Evolutionary conservation across 1,140 invertebrate genomes (phyloP).

Genomic region (Habropoda laboriosa): DNA sequence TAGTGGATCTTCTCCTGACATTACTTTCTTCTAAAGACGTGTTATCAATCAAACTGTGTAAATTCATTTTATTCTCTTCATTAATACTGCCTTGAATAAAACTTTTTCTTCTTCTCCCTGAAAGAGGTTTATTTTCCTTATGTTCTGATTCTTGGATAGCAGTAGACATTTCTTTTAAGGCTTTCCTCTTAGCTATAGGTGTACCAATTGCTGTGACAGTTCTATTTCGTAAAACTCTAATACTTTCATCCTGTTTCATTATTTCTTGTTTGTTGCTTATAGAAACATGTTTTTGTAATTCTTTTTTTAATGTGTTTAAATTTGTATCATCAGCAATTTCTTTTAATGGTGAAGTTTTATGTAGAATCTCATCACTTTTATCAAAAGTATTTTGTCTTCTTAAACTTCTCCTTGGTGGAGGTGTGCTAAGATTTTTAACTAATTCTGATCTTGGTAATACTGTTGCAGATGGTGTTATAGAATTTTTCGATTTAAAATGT

Average conservation of each 20-base stretch:
- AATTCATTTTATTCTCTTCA: not conserved
- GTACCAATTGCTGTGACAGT: constrained; percentile 24
- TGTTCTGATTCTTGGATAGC: not conserved
- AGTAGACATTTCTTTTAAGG: not conserved
- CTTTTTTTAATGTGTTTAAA: not conserved
- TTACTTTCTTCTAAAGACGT: not conserved
- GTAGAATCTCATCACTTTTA: not conserved
- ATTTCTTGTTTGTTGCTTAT: not conserved
- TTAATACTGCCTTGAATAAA: not conserved
- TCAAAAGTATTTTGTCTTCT: constrained; percentile 6
- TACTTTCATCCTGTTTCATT: not conserved
- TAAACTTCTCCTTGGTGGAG: not conserved
- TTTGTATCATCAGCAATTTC: not conserved
- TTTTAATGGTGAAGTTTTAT: not conserved
- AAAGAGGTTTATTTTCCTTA: constrained; percentile 36
- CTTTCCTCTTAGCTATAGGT: constrained; percentile 9
- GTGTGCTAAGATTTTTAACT: not conserved
- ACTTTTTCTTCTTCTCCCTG: constrained; percentile 16
- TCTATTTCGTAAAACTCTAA: constrained; percentile 58
- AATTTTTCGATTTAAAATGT: not conserved
- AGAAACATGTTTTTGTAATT: not conserved
- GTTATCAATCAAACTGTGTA: not conserved
- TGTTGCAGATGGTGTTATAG: not conserved
- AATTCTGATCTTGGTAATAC: not conserved
- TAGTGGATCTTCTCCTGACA: constrained; percentile 41